These are phyloP conservation scores for Botia almorhae DNA, from an alignment of 2,797 vertebrate genomes.

Conservation along the genomic window DNA sequence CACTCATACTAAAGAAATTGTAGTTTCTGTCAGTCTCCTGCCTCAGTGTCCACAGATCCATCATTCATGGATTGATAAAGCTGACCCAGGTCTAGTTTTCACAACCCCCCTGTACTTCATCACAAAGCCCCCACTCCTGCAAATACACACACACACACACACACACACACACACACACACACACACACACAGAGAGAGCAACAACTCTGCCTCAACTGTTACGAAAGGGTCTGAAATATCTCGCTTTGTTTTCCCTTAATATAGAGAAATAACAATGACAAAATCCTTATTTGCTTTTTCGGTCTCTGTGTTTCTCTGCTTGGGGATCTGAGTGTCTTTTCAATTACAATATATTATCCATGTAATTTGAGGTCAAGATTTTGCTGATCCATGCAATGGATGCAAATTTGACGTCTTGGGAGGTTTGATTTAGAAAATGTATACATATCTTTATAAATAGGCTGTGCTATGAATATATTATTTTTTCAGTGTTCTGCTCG, in stretches of 20 bases:
- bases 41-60: constrained; percentile 63
- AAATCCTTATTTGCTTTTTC: not conserved
- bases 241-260: not conserved
- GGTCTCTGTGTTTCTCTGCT: not conserved
- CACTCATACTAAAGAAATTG: not conserved
- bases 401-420: not conserved
- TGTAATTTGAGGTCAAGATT: constrained; percentile 52
- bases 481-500: not conserved
- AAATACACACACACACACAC: constrained; percentile 30
- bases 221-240: not conserved
- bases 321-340: constrained; percentile 29
- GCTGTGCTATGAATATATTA: not conserved
- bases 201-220: too few species aligned
- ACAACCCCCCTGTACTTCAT: constrained; percentile 74
- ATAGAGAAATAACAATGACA: not conserved
- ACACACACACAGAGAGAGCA: too few species aligned
- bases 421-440: not conserved
- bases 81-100: constrained; percentile 72
- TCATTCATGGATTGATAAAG: constrained; percentile 70
- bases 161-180: not conserved
- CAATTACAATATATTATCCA: constrained; percentile 43
- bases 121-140: constrained; percentile 71
- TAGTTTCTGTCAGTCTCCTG: not conserved
- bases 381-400: constrained; percentile 35
- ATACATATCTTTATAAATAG: not conserved